Base-by-base conservation (phyloP, 2,113 vertebrate species). In the Crypturellus undulatus region DNA sequence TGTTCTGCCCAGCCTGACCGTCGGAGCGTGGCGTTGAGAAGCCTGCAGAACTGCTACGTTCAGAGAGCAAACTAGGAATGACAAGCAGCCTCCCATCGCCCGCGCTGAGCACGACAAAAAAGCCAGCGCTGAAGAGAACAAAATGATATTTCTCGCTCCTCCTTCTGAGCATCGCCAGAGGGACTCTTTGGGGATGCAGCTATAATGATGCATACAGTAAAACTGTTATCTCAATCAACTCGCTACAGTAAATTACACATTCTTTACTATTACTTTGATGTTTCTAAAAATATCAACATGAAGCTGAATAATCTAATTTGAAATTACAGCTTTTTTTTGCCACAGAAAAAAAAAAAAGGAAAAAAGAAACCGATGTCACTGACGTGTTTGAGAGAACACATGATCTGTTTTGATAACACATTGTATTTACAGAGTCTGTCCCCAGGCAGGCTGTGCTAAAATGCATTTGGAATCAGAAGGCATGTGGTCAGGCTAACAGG, bases 361-460 rank as follows among this genome's bases (percentile, higher is more conserved):
- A 7, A 17, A 47, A 59, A 63, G 71, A 52, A 7, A 30, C 17
- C 32, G 68, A 90, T 91, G 76, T 9, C 58, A 60, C 22, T 78
- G 88, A 90, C 77, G 71, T 45, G 42, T 88, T 79, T 2, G 13
- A 93, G 15, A 93, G 93, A 84, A 81, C 90, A 76, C 79, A 65
- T 10, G 79, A 93, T 92, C 28, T 92, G 40, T 79, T 95, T 84
- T 90, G 85, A 94, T 96, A 81, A 73, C 76, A 79, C 77, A 3
- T 38, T 84, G 67, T 94, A 54, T 88, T 96, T 89, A 67, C 90
- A 92, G 71, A 86, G 72, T 80, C 62, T 92, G 62, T 90, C 90
- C 93, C 63, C 83, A 72, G 90, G 83, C 92, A 72, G 79, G 79
- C 77, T 87, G 77, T 65, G 79, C 90, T 93, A 54, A 79, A 72